These are phyloP conservation scores for Phyllostomus hastatus DNA, from an alignment of 2,113 vertebrate species.

Conservation along the genomic window DNA sequence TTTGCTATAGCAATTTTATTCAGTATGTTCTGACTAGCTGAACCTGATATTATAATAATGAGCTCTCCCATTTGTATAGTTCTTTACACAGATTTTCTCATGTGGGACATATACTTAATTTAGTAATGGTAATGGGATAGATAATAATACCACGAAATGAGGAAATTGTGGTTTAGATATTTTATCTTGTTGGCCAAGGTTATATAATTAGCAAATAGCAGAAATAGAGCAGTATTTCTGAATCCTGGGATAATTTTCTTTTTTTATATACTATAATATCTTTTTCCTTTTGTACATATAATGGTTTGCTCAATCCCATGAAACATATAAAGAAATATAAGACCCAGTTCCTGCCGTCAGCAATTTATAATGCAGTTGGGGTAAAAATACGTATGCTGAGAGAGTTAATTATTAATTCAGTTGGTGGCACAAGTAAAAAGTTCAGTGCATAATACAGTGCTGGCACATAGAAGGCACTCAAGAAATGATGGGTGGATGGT, in stretches of 20 bases:
- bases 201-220: background rate
- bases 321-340: background rate
- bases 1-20: background rate
- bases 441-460: background rate
- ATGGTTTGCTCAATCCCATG: background rate
- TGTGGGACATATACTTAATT: background rate
- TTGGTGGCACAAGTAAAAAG: background rate
- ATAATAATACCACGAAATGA: background rate
- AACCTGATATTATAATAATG: background rate
- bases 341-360: background rate
- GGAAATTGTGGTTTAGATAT: background rate
- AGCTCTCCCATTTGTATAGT: background rate
- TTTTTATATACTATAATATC: background rate
- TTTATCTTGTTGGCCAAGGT: background rate
- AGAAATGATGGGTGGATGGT: background rate
- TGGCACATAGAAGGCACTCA: background rate
- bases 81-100: constrained; percentile 19
- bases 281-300: background rate
- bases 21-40: background rate
- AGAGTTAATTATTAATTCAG: background rate
- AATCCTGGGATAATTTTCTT: background rate
- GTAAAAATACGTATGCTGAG: background rate
- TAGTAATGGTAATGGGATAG: background rate
- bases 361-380: background rate
- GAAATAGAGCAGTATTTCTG: background rate